Percentiles rank a stretch among this genome's conserved stretches.
These are phyloP conservation scores for Malacoraja senta DNA, from an alignment of 2,797 vertebrate species.

Conservation along the genomic window DNA sequence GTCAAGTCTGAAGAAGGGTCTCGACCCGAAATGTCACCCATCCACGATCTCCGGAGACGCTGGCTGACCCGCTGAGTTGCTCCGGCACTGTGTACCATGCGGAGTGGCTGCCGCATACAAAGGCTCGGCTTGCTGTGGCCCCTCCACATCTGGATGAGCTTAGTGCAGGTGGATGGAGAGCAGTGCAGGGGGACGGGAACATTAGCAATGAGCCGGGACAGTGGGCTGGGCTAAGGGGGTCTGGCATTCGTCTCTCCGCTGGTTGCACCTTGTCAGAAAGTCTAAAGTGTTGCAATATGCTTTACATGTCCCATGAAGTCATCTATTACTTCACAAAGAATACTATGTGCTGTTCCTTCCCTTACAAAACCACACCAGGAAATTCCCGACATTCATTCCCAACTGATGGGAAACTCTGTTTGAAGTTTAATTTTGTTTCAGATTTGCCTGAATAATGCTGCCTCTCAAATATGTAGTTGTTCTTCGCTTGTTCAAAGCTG, in stretches of 20 bases:
- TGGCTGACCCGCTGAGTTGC: too few relatives aligned
- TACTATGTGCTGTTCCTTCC: neutral
- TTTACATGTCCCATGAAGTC: neutral
- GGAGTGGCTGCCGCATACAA: too few relatives aligned
- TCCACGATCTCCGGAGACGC: too few relatives aligned
- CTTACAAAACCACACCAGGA: neutral
- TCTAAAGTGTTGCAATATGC: slow-evolving; percentile 31
- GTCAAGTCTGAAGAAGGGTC: too few relatives aligned
- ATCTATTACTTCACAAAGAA: neutral
- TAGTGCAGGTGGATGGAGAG: too few relatives aligned
- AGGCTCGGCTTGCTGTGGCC: too few relatives aligned
- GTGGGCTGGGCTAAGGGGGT: too few relatives aligned
- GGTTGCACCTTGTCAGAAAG: neutral
- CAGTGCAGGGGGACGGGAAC: too few relatives aligned
- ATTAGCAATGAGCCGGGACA: too few relatives aligned
- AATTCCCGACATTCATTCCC: neutral
- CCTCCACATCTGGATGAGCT: too few relatives aligned
- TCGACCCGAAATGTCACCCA: too few relatives aligned
- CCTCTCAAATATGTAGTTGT: neutral
- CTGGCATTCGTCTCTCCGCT: neutral
- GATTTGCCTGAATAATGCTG: slow-evolving; percentile 13
- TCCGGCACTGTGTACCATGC: too few relatives aligned
- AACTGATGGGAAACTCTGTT: neutral
- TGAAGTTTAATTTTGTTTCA: neutral
- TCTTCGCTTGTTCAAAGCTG: neutral